Conservation (phyloP, 1,140 invertebrate species). For the Agrilus planipennis region DNA sequence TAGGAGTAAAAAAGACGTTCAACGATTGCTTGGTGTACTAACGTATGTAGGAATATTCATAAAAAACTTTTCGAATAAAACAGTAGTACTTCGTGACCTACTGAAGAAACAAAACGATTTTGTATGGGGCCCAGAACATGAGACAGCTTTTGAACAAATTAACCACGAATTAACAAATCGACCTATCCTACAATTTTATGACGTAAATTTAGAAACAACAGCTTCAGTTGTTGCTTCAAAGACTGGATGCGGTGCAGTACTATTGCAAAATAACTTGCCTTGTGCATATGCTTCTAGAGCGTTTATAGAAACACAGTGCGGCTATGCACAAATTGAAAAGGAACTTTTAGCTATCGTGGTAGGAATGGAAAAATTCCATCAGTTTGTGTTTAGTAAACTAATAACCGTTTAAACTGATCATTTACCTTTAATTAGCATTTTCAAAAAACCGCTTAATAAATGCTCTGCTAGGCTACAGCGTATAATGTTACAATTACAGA, state of each 20-base stretch:
- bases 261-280: constrained; percentile 24
- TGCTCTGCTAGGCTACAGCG: constrained; percentile 17
- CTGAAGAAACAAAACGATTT: neutral
- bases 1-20: constrained; percentile 23
- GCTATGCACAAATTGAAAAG: constrained; percentile 33
- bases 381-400: constrained; percentile 27
- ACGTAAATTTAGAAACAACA: constrained; percentile 1
- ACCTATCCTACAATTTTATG: constrained; percentile 1
- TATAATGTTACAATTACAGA: constrained; percentile 18
- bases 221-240: constrained; percentile 18
- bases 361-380: constrained; percentile 26
- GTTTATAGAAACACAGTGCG: constrained; percentile 22
- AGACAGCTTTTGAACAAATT: neutral
- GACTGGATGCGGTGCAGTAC: constrained; percentile 23
- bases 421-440: constrained; percentile 27
- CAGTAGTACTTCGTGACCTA: constrained; percentile 6
- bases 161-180: neutral
- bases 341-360: constrained; percentile 29
- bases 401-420: constrained; percentile 38
- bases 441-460: constrained; percentile 19
- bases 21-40: constrained; percentile 27
- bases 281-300: constrained; percentile 28
- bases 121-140: neutral
- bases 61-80: constrained; percentile 23
- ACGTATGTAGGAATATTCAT: constrained; percentile 30